Conservation (phyloP, 1,140 invertebrate species). For the Onthophagus taurus region DNA sequence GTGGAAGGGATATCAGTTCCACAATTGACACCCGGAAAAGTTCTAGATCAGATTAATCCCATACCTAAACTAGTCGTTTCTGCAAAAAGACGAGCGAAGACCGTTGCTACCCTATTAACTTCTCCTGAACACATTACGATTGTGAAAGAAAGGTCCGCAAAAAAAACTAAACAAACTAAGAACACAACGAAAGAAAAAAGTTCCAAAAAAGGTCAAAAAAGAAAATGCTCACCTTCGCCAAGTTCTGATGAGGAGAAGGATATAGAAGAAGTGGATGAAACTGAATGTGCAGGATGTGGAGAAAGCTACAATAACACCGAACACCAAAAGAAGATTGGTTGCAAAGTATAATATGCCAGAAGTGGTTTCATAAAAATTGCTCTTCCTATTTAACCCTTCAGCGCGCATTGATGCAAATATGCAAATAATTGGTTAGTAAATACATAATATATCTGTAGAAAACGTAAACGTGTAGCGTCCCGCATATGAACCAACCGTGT, state of each 20-base stretch:
- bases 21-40: constrained; percentile 16
- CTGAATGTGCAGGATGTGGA: constrained; percentile 16
- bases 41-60: constrained; percentile 15
- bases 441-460: no score
- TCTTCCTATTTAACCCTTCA: constrained; percentile 12
- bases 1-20: constrained; percentile 12
- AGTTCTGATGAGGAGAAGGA: constrained; percentile 11
- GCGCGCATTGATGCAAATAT: no score
- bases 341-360: constrained; percentile 11
- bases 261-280: constrained; percentile 11
- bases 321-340: constrained; percentile 13
- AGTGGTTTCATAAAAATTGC: constrained; percentile 13
- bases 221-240: constrained; percentile 11
- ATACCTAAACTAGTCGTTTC: constrained; percentile 15
- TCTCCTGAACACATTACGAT: constrained; percentile 14
- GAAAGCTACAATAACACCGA: constrained; percentile 13
- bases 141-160: constrained; percentile 15
- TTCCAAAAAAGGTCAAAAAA: constrained; percentile 12
- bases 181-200: constrained; percentile 4
- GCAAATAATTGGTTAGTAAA: no score
- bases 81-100: constrained; percentile 13
- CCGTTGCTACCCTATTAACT: constrained; percentile 15
- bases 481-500: no score
- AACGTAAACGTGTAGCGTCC: no score
- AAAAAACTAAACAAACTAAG: constrained; percentile 14